Base-by-base conservation (phyloP, 1,140 invertebrate species). In the Zaprionus ghesquierei region DNA sequence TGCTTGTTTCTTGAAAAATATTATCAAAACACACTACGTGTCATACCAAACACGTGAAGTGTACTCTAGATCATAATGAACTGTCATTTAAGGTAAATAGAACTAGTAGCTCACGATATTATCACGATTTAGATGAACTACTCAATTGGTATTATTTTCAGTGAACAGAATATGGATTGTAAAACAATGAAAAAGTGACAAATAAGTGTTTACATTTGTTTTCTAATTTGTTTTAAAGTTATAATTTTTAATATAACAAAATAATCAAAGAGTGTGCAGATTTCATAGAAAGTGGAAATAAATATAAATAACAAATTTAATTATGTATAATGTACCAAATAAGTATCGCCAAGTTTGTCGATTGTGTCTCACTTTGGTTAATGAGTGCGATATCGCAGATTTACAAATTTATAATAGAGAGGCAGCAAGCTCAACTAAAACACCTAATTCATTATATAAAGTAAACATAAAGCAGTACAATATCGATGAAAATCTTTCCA, bases 261-360 rank as follows among this genome's bases (percentile, higher is more conserved):
- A 60, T 65, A 46, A 68, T 50, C 35, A 69, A 61, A 68, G 49
- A 59, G 58, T 72, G 59, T 62, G 60, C 65, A 38, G 65, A 59
- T 72, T 87, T 75, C 54, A 58, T 71, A 70, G 69, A 59, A 71
- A 71, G 79, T 75, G 60, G 33, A 68, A 70, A 73, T 44, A 64
- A 76, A 62, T 60, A 69, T 23, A 54, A 60, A 61, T 50, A 69
- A 56, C 66, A 54, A 15, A 38, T 63, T 41, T 87, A 92, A 93
- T 92, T 90, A 93, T 93, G 93, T 93, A 92, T 93, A 93, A 93
- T 93, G 93, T 93, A 93, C 93, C 93, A 92, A 90, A 92, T 89
- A 93, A 93, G 90, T 93, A 93, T 92, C 93, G 93, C 90, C 92
- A 93, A 91, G 91, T 93, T 91, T 93, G 93, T 92, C 92, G 93